Conservation (phyloP, 1,140 invertebrate genomes). For the Parapsyche elsis region DNA sequence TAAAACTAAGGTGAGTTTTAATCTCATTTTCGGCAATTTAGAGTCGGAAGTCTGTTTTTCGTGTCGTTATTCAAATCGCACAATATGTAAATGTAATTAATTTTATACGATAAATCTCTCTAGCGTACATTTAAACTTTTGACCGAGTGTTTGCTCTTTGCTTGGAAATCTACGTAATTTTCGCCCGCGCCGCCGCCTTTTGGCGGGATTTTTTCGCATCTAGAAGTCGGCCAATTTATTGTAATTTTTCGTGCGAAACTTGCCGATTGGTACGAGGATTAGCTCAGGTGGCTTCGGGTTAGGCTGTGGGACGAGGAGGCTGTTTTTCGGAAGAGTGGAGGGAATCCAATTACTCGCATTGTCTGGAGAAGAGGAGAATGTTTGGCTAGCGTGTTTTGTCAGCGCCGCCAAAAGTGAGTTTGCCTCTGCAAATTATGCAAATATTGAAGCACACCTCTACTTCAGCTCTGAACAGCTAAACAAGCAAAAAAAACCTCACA, state of each 20-base stretch:
- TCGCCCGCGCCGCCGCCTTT: no score
- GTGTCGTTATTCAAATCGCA: constrained; percentile 10
- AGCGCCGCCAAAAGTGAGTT: constrained; percentile 2
- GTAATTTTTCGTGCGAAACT: no score
- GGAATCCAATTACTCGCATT: constrained; percentile 4
- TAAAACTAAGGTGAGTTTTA: no score
- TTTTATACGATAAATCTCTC: constrained; percentile 1
- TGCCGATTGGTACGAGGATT: no score
- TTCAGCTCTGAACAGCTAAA: no score
- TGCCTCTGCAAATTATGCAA: neutral
- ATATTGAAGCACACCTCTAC: neutral
- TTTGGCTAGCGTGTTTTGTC: neutral
- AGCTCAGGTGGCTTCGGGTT: neutral
- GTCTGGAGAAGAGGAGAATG: neutral
- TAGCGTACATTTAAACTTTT: neutral
- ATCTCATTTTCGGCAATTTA: no score
- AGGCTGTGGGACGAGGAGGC: neutral
- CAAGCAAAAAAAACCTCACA: no score
- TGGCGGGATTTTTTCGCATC: no score
- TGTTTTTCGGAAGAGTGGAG: neutral
- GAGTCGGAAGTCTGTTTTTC: neutral
- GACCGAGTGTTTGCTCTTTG: neutral
- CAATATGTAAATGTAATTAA: constrained; percentile 22
- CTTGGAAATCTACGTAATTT: neutral
- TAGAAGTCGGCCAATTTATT: no score